Conservation (phyloP, 1,140 invertebrate genomes). For the Zaprionus ornatus region DNA sequence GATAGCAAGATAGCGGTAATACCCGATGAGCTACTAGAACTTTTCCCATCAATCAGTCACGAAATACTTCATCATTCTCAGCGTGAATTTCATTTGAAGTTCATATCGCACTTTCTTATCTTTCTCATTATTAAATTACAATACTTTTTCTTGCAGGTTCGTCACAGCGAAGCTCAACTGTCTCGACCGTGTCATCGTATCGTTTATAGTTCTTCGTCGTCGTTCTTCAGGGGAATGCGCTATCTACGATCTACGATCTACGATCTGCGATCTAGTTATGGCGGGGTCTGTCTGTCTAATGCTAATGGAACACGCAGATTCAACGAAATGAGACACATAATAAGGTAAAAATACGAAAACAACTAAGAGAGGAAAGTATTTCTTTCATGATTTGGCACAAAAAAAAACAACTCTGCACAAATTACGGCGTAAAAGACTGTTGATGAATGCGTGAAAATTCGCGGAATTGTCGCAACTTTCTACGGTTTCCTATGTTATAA, state of each 20-base stretch:
- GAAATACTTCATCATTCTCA: not conserved
- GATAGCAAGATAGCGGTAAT: not conserved
- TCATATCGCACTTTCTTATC: not conserved
- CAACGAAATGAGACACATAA: not conserved
- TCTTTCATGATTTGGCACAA: slow-evolving; percentile 28
- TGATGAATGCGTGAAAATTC: not conserved
- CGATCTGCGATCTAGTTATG: not conserved
- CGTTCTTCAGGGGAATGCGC: not conserved
- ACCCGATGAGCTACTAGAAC: not conserved
- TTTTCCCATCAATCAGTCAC: not conserved
- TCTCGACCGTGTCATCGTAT: not conserved
- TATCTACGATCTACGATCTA: not conserved
- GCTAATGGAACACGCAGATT: not conserved
- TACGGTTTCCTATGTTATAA: not conserved
- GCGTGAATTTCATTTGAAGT: not conserved
- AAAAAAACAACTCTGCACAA: slow-evolving; percentile 18
- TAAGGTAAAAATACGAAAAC: not conserved
- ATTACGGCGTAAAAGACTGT: not conserved
- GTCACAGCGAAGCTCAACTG: not conserved
- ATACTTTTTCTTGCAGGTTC: not conserved
- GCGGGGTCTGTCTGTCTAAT: not conserved
- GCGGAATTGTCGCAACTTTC: slow-evolving; percentile 4
- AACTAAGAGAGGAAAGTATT: not conserved
- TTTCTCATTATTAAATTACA: not conserved
- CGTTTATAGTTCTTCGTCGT: not conserved